phyloP scores from a whole-genome alignment of 2,797 vertebrate genomes.

The Bradypus variegatus region DNA sequence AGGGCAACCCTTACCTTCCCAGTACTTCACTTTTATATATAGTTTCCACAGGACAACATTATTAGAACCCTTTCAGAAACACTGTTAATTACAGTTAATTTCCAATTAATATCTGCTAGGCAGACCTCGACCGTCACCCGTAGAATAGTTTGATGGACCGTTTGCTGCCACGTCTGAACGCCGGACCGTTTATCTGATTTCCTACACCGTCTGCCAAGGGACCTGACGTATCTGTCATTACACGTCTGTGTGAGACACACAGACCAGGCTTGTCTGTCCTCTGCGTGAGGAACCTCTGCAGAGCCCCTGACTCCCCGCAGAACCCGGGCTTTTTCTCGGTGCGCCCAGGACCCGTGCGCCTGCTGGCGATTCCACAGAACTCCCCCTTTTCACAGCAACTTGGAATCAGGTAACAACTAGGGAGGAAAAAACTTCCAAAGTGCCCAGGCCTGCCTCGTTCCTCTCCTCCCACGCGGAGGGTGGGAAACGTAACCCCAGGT shows the following conservation, averaged over 20 bases:
- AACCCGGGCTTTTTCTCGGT: not conserved
- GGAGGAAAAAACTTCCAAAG: not conserved
- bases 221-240: not conserved
- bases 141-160: not conserved
- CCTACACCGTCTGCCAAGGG: accelerated
- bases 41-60: not conserved
- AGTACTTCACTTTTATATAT: not conserved
- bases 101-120: not conserved
- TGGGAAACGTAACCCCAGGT: not conserved
- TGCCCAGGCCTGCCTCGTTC: not conserved
- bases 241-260: not conserved
- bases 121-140: not conserved
- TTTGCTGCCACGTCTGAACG: not conserved
- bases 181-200: not conserved
- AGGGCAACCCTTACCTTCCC: not conserved
- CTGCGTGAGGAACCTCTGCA: too few species aligned
- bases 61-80: constrained; percentile 11
- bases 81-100: constrained; percentile 1
- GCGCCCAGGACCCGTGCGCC: not conserved
- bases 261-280: not conserved
- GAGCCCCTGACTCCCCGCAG: not conserved
- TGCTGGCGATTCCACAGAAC: not conserved
- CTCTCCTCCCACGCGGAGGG: not conserved
- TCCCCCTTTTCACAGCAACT: not conserved
- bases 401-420: not conserved